Evolutionary conservation across 1,140 invertebrate species (phyloP).

Genomic region (Drosophila willistoni): DNA sequence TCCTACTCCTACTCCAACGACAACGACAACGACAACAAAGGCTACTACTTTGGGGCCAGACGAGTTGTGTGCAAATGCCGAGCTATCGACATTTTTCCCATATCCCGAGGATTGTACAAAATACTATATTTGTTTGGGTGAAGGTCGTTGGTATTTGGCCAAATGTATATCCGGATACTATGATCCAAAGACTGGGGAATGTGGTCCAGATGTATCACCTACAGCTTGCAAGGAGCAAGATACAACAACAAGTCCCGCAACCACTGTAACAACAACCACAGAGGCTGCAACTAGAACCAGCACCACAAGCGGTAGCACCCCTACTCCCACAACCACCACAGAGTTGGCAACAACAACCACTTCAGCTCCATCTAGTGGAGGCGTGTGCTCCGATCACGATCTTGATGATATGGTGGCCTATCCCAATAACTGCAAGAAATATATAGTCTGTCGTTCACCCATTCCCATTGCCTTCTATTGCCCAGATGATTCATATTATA

Average conservation of each 20-base stretch:
- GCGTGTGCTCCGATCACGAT: conserved; percentile 52
- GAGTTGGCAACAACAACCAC: conserved; percentile 8
- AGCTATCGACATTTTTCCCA: conserved; percentile 34
- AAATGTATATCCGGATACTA: conserved; percentile 56
- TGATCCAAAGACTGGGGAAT: conserved; percentile 52
- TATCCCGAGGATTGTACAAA: conserved; percentile 53
- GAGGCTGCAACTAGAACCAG: conserved; percentile 25
- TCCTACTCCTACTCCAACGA: not conserved
- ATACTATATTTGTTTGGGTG: conserved; percentile 61
- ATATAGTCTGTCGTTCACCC: conserved; percentile 69
- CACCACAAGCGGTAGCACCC: conserved; percentile 17
- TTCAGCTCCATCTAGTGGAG: conserved; percentile 17
- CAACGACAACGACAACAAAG: conserved; percentile 22
- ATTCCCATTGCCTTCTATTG: conserved; percentile 73
- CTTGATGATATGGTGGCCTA: conserved; percentile 63
- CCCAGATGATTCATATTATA: conserved; percentile 54
- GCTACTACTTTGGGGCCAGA: conserved; percentile 50
- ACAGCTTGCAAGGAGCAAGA: conserved; percentile 53
- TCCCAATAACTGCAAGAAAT: conserved; percentile 69
- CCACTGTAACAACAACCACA: conserved; percentile 37
- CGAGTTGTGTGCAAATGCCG: conserved; percentile 42
- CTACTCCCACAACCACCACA: conserved; percentile 25
- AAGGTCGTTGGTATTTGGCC: conserved; percentile 33
- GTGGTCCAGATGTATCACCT: conserved; percentile 58
- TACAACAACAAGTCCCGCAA: conserved; percentile 26